A percentile compares a stretch with the other conserved stretches of the same genome.
These are phyloP conservation scores for Yponomeuta plumbellus DNA, from an alignment of 2,888 invertebrate genomes.

Conservation along the genomic window DNA sequence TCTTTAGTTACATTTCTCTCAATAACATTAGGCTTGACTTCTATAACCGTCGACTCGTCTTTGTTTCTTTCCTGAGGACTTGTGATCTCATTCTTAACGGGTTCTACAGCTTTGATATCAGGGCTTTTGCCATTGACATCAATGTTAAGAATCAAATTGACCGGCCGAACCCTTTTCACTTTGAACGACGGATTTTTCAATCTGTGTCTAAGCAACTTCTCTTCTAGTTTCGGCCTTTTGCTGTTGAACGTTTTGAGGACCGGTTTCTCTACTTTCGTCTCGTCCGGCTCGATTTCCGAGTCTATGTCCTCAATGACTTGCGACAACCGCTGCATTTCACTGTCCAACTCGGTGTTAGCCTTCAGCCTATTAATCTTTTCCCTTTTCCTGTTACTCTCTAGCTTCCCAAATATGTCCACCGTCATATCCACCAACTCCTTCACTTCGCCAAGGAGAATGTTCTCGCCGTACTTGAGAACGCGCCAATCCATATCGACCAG, in stretches of 20 bases:
- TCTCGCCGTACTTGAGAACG: slow-evolving; percentile 68
- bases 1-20: slow-evolving; percentile 23
- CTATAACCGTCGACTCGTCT: slow-evolving; percentile 33
- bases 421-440: slow-evolving; percentile 58
- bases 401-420: slow-evolving; percentile 43
- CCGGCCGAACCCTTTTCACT: slow-evolving; percentile 58
- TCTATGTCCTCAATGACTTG: slow-evolving; percentile 64
- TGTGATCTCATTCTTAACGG: slow-evolving; percentile 20
- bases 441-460: slow-evolving; percentile 62
- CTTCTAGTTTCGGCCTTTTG: slow-evolving; percentile 32
- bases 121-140: slow-evolving; percentile 29
- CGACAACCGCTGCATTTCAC: slow-evolving; percentile 64
- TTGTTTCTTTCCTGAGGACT: slow-evolving; percentile 45
- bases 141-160: slow-evolving; percentile 42
- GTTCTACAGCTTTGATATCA: slow-evolving; percentile 2
- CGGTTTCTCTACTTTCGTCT: slow-evolving; percentile 33
- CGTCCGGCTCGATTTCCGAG: slow-evolving; percentile 39
- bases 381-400: slow-evolving; percentile 45
- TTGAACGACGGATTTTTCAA: slow-evolving; percentile 58
- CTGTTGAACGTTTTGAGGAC: slow-evolving; percentile 34
- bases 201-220: slow-evolving; percentile 28
- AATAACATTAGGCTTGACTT: slow-evolving; percentile 15
- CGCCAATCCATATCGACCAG: slow-evolving; percentile 68
- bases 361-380: slow-evolving; percentile 42
- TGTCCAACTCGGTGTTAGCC: slow-evolving; percentile 56